These are phyloP conservation scores for Lamproptera curius DNA, from an alignment of 2,888 invertebrate genomes.

Conservation along the genomic window DNA sequence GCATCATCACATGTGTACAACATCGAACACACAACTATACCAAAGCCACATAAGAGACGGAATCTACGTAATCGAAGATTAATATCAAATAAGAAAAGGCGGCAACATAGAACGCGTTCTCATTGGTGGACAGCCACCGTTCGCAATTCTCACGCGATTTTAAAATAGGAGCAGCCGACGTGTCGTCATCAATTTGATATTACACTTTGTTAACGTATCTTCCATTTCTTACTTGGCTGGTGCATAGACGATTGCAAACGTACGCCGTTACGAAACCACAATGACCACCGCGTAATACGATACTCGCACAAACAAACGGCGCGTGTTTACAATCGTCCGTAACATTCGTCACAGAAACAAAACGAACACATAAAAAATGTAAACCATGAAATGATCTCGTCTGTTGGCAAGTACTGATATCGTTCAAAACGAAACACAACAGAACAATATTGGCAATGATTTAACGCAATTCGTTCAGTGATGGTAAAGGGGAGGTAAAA, in stretches of 20 bases:
- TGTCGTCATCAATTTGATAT: no score
- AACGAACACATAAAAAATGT: conserved; percentile 63
- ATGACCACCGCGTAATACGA: conserved; percentile 63
- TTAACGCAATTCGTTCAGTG: no score
- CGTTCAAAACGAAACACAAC: conserved; percentile 21
- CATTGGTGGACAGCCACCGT: no score
- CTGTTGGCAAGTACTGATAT: conserved; percentile 29
- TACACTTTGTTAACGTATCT: conserved; percentile 16
- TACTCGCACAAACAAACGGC: conserved; percentile 28
- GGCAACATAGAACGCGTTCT: no score
- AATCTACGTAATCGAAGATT: no score
- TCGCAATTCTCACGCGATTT: no score
- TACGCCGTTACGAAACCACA: conserved; percentile 40
- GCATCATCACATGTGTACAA: conserved; percentile 66
- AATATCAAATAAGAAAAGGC: no score
- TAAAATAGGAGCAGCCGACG: no score
- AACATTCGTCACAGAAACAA: conserved; percentile 56
- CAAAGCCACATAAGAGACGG: no score
- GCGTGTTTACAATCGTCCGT: conserved; percentile 53
- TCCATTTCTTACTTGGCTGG: no score
- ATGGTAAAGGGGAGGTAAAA: conserved; percentile 5
- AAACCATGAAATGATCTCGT: conserved; percentile 61
- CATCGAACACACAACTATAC: conserved; percentile 68
- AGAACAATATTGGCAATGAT: conserved; percentile 32
- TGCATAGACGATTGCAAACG: conserved; percentile 34